phyloP scores from a whole-genome alignment of 2,888 invertebrate genomes.

The Tanypteryx hageni region DNA sequence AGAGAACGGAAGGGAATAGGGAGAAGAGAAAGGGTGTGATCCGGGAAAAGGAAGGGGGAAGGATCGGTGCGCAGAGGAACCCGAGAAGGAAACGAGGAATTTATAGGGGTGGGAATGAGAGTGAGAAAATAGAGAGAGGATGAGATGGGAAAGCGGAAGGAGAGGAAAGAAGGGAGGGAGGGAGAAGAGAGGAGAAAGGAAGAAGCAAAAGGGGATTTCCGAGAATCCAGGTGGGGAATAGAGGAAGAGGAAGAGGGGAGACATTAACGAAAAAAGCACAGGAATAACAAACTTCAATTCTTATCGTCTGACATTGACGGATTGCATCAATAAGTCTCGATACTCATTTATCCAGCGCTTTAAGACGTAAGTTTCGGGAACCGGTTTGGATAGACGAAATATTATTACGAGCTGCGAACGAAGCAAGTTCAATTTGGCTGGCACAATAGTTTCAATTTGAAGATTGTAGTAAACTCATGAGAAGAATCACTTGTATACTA shows the following conservation, averaged over 20 bases:
- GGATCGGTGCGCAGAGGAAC: background rate
- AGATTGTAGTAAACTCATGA: no score
- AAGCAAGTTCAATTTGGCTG: background rate
- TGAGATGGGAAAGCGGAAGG: background rate
- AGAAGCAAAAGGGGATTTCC: background rate
- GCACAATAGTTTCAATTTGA: background rate
- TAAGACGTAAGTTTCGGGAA: background rate
- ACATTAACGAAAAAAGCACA: background rate
- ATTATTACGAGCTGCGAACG: background rate
- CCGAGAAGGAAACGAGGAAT: background rate
- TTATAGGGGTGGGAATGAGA: background rate
- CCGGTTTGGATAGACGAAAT: background rate
- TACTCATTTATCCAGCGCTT: background rate
- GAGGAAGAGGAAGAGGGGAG: background rate
- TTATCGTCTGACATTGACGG: background rate
- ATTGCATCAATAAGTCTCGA: background rate
- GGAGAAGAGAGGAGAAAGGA: background rate
- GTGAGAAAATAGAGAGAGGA: background rate
- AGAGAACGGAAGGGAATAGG: background rate
- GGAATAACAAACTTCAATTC: background rate
- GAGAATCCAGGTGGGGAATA: background rate
- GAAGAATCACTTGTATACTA: no score
- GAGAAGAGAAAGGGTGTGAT: background rate
- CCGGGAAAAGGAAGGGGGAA: background rate
- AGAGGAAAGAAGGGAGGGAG: background rate